Base-by-base conservation (phyloP, 2,797 vertebrate species). In the Chelonia mydas region DNA sequence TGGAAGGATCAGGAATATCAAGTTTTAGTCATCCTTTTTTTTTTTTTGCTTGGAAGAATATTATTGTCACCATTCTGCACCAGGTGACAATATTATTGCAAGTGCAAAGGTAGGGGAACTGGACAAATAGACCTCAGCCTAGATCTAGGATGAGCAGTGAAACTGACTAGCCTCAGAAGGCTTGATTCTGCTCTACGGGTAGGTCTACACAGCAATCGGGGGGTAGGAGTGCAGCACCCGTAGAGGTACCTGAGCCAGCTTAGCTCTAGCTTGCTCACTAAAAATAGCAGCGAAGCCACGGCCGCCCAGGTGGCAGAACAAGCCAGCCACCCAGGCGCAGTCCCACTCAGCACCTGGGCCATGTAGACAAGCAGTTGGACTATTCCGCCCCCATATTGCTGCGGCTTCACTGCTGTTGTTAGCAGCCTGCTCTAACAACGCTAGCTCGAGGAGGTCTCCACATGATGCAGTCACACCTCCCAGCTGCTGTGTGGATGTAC, bases 1-100 rank as follows among this genome's bases (percentile, higher is more conserved):
- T 13, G 55, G 47, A 72, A 54, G 81, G 0, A 28, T 0, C 45
- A 0, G 1, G 0, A 28, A 6, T 1, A 2, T 2, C 65, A 25
- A 87, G 3, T 15, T 1, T 3, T 77, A 47, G 13, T 28, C 12
- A 13, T 15, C 10, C n/a, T 54, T 23, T 23, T 23, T 23, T 6
- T 15, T 41, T 6, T 28, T 12, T 76, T 28, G 41, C 6, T 68
- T 5, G 65, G 12, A n/a, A 21, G 78, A 47, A 4, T 1, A 3
- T 31, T 4, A 9, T 3, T 33, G 31, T n/a, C 65, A 68, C 33
- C 65, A n/a, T 37, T n/a, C 8, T 68, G 17, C 65, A 37, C 65
- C n/a, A 21, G 4, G 4, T 68, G 57, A 61, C 57, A 31, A 15
- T 61, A 61, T 15, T 61, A 61, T 33, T 61, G n/a, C 17, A n/a